Base-by-base conservation (phyloP, 2,113 vertebrate species). In the Mola mola region DNA sequence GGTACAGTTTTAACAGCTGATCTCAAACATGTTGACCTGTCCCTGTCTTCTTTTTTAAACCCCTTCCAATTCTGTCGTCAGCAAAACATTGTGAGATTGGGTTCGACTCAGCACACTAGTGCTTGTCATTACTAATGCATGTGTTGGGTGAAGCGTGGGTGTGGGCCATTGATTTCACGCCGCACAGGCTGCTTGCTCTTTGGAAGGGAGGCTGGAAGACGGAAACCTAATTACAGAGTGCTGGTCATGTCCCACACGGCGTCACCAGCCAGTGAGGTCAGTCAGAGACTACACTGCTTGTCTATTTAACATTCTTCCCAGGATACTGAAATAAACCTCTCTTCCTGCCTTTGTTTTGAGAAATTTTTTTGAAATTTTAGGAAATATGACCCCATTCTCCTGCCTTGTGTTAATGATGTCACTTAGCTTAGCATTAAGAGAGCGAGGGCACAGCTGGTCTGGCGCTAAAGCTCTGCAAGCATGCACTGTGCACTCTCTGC, bases 121-220 rank as follows among this genome's bases (percentile, higher is more conserved):
- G 24, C 57, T 21, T 17, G 15, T 67, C 44, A 64, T 79, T 72
- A 83, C 37, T 81, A 68, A 78, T 78, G 49, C 66, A 80, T 72
- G 76, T 53, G 72, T 42, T 51, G 67, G 41, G 22, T 29, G 69
- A 48, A 21, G 63, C 47, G 21, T 15, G 31, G 34, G 61, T 10
- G 21, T 66, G 57, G 44, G 46, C 67, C 70, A 78, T 26, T 77
- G 79, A 62, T 26, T 71, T 41, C 75, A 79, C 28, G 49, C 66
- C 58, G 49, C 43, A 51, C 50, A 53, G 26, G n/a, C n/a, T n/a
- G n/a, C n/a, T n/a, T n/a, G n/a, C n/a, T 16, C 21, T 42, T 25
- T 33, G 4, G 9, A 31, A 6, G 10, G 21, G 66, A 52, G 49
- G 33, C 28, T 16, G 26, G 21, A 34, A 52, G 37, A 74, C 1